phyloP scores from a whole-genome alignment of 2,797 vertebrate genomes.

The Trematomus bernacchii region DNA sequence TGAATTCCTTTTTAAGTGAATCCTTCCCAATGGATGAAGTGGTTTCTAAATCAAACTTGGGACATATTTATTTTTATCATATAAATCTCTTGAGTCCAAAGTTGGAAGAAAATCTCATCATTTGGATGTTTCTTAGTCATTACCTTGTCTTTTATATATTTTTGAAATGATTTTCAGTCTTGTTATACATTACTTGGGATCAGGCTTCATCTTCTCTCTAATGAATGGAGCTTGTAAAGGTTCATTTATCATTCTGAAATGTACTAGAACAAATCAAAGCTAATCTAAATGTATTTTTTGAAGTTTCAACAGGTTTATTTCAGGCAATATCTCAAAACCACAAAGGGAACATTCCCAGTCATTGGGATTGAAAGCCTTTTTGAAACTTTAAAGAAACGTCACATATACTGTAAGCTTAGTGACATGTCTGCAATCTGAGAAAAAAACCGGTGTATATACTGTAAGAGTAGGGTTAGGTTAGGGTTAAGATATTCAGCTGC shows the following conservation, averaged over 20 bases:
- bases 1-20: constrained; percentile 21
- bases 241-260: constrained; percentile 17
- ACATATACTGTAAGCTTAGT: no score
- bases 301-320: no score
- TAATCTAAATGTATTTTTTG: not conserved
- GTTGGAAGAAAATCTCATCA: constrained; percentile 52
- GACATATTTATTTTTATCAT: no score
- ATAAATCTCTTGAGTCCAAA: constrained; percentile 43
- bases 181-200: constrained; percentile 43
- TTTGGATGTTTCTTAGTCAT: constrained; percentile 46
- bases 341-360: no score
- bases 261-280: not conserved
- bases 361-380: no score
- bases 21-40: constrained; percentile 5
- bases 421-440: no score
- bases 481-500: no score
- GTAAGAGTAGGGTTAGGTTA: no score
- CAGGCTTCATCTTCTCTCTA: constrained; percentile 40
- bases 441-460: no score
- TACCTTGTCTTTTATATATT: constrained; percentile 68
- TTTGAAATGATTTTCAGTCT: constrained; percentile 54
- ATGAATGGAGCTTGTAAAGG: constrained; percentile 32
- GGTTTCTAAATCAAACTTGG: no score
- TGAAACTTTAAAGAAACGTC: no score
- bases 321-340: no score